Base-by-base conservation (phyloP, 2,888 invertebrate species). In the Maniola hyperantus region DNA sequence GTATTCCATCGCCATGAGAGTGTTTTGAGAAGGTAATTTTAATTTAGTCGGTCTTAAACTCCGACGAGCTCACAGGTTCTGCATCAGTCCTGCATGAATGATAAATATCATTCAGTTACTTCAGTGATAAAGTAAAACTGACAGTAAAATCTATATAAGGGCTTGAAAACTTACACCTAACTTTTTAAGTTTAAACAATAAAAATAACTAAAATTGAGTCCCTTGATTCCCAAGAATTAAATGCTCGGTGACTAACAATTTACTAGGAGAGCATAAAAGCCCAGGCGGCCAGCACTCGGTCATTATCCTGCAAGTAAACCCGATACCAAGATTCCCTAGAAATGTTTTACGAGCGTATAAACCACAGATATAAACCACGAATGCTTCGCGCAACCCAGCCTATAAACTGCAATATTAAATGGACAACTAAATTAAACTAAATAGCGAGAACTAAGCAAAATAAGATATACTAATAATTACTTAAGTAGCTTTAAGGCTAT, bases 271-370 rank as follows among this genome's bases (percentile, higher is more conserved):
- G n/a, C 42, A 64, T 64, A 39, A 57, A 55, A 36, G 13, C 5
- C 26, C n/a, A 48, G 57, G 39, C 39, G 57, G 57, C 50, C 50
- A 50, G 6, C 42, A 20, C 18, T 20, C 48, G 50, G 57, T 50
- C 50, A 39, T 39, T 64, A 64, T 57, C 57, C 57, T 57, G 26
- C 33, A 39, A 64, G 46, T 26, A 26, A 50, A 58, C 39, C 48
- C 64, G 57, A 64, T 57, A 64, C 48, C 50, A 20, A 57, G 50
- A 50, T 57, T 64, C 57, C 64, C 64, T 50, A 64, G 64, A 57
- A 64, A 57, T 57, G 57, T 57, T 64, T 64, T 26, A 63, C 53
- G 63, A 58, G 51, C 36, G 13, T 26, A 57, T 57, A 57, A 57
- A 57, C 57, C 57, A 42, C 57, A 57, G 57, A 57, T 57, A 57